Conservation (phyloP, 1,140 invertebrate genomes). For the Scaptomyza montana region DNA sequence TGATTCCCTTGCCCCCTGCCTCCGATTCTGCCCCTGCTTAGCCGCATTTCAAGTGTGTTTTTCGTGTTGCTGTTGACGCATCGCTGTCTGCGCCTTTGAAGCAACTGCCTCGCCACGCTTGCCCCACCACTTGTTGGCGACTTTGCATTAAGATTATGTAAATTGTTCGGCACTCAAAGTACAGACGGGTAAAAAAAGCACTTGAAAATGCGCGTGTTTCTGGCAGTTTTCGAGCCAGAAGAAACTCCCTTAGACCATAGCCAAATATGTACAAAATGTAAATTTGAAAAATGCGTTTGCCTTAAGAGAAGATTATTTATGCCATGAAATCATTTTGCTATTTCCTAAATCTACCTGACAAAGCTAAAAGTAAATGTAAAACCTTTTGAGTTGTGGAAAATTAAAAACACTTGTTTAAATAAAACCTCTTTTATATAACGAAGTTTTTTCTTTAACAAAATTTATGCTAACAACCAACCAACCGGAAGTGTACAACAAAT, state of each 20-base stretch:
- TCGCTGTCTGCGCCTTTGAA: slow-evolving; percentile 53
- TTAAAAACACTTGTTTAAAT: too few relatives aligned
- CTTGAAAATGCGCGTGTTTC: slow-evolving; percentile 72
- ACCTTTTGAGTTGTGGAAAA: too few relatives aligned
- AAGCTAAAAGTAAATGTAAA: neutral
- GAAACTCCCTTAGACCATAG: slow-evolving; percentile 21
- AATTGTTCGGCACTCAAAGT: slow-evolving; percentile 52
- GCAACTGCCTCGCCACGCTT: slow-evolving; percentile 4
- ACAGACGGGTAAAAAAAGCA: slow-evolving; percentile 20
- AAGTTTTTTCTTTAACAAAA: neutral
- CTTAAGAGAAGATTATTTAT: slow-evolving; percentile 15
- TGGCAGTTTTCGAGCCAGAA: slow-evolving; percentile 56
- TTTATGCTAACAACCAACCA: neutral
- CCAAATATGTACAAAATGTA: slow-evolving; percentile 1
- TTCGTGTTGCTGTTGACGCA: slow-evolving; percentile 37
- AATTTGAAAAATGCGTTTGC: slow-evolving; percentile 19
- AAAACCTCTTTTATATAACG: neutral
- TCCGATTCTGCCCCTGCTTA: too few relatives aligned
- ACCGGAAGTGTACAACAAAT: neutral
- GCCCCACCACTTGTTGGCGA: slow-evolving; percentile 9
- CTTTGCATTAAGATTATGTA: slow-evolving; percentile 80
- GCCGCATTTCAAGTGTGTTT: slow-evolving; percentile 31
- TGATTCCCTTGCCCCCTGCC: too few relatives aligned
- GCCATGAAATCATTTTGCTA: slow-evolving; percentile 1
- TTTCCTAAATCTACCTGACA: neutral